Percentiles rank a stretch among this genome's conserved stretches.
Evolutionary conservation across 2,113 vertebrate genomes (phyloP).

Genomic region (Amazona guildingii): DNA sequence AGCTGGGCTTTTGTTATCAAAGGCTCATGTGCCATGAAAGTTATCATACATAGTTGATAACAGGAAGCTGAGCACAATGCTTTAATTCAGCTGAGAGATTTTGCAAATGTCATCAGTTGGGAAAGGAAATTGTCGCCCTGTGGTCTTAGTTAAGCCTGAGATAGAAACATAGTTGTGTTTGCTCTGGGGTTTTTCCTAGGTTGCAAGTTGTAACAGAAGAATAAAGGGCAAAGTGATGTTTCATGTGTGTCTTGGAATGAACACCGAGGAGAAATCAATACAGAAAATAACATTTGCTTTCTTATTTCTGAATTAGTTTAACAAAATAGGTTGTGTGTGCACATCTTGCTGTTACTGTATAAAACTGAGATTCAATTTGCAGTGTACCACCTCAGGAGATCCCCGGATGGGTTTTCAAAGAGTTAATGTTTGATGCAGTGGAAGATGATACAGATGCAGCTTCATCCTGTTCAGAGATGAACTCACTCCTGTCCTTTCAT

Average conservation of each 20-base stretch:
- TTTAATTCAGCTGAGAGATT: conserved; percentile 62
- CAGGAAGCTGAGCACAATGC: conserved; percentile 67
- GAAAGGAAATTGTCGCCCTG: conserved; percentile 46
- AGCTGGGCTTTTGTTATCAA: conserved; percentile 53
- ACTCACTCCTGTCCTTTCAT: neutral
- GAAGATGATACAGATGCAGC: neutral
- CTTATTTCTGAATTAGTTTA: neutral
- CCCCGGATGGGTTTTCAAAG: neutral
- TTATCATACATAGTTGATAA: conserved; percentile 53
- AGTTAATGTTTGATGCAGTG: neutral
- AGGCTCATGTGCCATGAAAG: conserved; percentile 48
- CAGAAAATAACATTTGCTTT: neutral
- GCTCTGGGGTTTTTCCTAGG: neutral
- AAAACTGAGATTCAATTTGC: neutral
- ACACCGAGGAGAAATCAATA: neutral
- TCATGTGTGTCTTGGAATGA: neutral
- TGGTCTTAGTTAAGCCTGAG: neutral
- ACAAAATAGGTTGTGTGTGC: neutral
- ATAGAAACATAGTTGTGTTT: conserved; percentile 13
- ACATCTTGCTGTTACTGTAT: neutral
- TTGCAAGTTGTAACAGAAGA: neutral
- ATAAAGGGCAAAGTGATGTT: neutral
- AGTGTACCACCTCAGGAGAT: accelerated
- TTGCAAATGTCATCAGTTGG: conserved; percentile 64
- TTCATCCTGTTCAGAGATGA: neutral